Percentiles rank a stretch among this genome's conserved stretches.
These are phyloP conservation scores for Pipistrellus pygmaeus DNA, from an alignment of 2,797 vertebrate species.

Conservation along the genomic window DNA sequence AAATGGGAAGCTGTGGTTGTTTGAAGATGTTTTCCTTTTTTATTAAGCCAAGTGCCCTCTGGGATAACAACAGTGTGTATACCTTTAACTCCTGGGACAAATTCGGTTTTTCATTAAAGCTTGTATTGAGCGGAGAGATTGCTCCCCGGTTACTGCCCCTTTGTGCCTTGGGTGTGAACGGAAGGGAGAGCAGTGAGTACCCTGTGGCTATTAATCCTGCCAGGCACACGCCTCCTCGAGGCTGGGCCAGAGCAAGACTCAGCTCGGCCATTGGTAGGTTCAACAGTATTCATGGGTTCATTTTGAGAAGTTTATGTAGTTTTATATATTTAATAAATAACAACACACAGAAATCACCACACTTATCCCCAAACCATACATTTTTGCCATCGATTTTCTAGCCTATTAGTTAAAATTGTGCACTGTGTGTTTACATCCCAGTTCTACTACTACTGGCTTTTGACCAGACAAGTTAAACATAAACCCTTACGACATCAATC, in stretches of 20 bases:
- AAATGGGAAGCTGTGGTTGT: constrained; percentile 27
- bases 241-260: not conserved
- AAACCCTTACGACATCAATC: not conserved
- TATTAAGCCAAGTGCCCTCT: constrained; percentile 6
- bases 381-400: not conserved
- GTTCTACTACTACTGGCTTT: not conserved
- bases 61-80: constrained; percentile 56
- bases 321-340: constrained; percentile 44
- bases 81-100: constrained; percentile 3
- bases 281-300: not conserved
- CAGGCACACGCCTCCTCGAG: not conserved
- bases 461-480: not conserved
- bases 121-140: constrained; percentile 42
- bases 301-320: not conserved
- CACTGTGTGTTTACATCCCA: not conserved
- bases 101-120: constrained; percentile 39
- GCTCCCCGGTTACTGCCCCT: not conserved
- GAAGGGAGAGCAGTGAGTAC: not conserved
- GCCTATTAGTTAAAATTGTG: not conserved
- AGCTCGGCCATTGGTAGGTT: not conserved
- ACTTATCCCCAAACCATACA: not conserved
- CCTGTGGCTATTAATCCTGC: constrained; percentile 49
- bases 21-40: constrained; percentile 50
- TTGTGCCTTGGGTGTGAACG: constrained; percentile 44
- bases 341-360: not conserved